Percentiles rank a stretch among this genome's conserved stretches.
Conservation (phyloP, 2,113 vertebrate genomes). For the Hemibagrus wyckioides region DNA sequence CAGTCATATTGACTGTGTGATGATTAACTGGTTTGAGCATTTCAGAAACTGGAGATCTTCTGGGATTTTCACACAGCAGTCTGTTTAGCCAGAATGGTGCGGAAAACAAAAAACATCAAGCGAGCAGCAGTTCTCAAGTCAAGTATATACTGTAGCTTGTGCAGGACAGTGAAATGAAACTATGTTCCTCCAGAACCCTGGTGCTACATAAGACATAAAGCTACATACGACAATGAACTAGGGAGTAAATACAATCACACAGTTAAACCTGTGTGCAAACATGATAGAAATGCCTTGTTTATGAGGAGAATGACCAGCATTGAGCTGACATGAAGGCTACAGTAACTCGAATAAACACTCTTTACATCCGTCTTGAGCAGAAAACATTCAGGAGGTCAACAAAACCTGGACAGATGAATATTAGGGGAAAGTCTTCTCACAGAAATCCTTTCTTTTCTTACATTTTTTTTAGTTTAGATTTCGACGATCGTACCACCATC, state of each 20-base stretch:
- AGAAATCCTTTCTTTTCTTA: background rate
- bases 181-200: too few species aligned
- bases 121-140: background rate
- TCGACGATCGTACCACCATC: background rate
- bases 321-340: background rate
- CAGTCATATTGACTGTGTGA: background rate
- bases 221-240: too few species aligned
- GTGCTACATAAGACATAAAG: too few species aligned
- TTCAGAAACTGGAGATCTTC: background rate
- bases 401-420: background rate
- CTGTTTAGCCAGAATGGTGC: background rate
- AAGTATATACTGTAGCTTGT: too few species aligned
- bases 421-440: background rate
- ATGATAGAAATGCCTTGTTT: background rate
- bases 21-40: background rate
- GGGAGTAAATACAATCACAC: too few species aligned
- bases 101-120: background rate
- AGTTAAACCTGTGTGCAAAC: too few species aligned
- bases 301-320: background rate
- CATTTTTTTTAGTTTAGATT: background rate
- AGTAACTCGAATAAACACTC: background rate
- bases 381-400: background rate
- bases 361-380: background rate
- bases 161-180: too few species aligned
- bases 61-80: background rate